A percentile compares a stretch with the other conserved stretches of the same genome.
Conservation (phyloP, 2,888 invertebrate species). For the Coleophora flavipennella region DNA sequence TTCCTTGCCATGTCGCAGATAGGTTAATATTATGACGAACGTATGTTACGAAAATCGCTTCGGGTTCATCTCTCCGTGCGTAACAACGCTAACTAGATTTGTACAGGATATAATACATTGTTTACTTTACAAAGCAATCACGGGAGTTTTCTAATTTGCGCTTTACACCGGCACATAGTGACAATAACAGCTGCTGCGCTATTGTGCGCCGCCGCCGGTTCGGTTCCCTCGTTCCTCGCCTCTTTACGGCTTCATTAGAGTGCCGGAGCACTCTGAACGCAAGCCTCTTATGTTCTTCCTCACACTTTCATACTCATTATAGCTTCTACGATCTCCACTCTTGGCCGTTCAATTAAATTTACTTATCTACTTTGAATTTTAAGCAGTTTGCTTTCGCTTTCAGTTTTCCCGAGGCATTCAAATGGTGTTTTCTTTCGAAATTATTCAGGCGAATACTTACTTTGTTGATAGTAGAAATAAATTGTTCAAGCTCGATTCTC, state of each 20-base stretch:
- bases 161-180: slow-evolving; percentile 33
- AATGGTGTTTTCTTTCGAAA: background rate
- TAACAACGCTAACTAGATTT: no score
- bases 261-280: slow-evolving; percentile 23
- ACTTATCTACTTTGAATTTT: slow-evolving; percentile 18
- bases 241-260: slow-evolving; percentile 60
- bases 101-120: no score
- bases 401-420: background rate
- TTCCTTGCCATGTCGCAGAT: no score
- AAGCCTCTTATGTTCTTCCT: slow-evolving; percentile 33
- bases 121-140: no score
- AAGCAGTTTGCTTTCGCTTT: slow-evolving; percentile 1
- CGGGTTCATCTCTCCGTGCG: no score
- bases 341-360: slow-evolving; percentile 29
- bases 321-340: slow-evolving; percentile 18
- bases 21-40: no score
- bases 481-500: background rate
- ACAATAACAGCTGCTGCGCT: slow-evolving; percentile 52
- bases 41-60: no score
- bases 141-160: slow-evolving; percentile 27
- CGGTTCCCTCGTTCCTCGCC: slow-evolving; percentile 49
- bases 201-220: slow-evolving; percentile 31
- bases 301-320: slow-evolving; percentile 27
- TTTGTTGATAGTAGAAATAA: background rate
- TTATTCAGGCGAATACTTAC: no score